These are phyloP conservation scores for Tetheella fluctuosa DNA, from an alignment of 2,888 invertebrate species.

Conservation along the genomic window DNA sequence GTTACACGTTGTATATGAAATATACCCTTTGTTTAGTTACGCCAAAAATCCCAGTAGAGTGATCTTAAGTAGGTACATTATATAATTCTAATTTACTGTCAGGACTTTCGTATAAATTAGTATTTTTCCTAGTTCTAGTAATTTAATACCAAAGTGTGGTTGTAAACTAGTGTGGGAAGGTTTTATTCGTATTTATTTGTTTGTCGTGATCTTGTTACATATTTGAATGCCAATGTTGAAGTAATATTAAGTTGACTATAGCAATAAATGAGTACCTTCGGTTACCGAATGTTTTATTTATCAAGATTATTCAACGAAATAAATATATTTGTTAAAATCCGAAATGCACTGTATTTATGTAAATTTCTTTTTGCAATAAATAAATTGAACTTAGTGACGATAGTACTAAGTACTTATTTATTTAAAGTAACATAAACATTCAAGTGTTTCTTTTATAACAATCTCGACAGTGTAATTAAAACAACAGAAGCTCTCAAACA, in stretches of 20 bases:
- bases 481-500: slow-evolving; percentile 32
- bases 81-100: slow-evolving; percentile 21
- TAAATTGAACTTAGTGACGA: background rate
- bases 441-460: slow-evolving; percentile 20
- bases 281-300: slow-evolving; percentile 20
- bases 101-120: slow-evolving; percentile 15
- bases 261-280: slow-evolving; percentile 32
- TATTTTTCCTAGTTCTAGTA: background rate
- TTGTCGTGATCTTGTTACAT: slow-evolving; percentile 22
- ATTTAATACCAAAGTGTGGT: slow-evolving; percentile 37
- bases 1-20: no score
- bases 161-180: slow-evolving; percentile 27
- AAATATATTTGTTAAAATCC: no score
- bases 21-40: background rate
- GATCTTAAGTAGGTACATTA: slow-evolving; percentile 11
- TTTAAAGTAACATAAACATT: slow-evolving; percentile 26
- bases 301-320: background rate
- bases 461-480: slow-evolving; percentile 23
- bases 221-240: slow-evolving; percentile 15
- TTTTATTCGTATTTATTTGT: slow-evolving; percentile 35
- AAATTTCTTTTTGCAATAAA: no score
- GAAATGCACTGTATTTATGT: no score
- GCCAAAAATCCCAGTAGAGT: slow-evolving; percentile 7
- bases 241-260: slow-evolving; percentile 18
- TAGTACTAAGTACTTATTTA: slow-evolving; percentile 20